Conservation (phyloP, 2,888 invertebrate genomes). For the Coecobrya sp. region DNA sequence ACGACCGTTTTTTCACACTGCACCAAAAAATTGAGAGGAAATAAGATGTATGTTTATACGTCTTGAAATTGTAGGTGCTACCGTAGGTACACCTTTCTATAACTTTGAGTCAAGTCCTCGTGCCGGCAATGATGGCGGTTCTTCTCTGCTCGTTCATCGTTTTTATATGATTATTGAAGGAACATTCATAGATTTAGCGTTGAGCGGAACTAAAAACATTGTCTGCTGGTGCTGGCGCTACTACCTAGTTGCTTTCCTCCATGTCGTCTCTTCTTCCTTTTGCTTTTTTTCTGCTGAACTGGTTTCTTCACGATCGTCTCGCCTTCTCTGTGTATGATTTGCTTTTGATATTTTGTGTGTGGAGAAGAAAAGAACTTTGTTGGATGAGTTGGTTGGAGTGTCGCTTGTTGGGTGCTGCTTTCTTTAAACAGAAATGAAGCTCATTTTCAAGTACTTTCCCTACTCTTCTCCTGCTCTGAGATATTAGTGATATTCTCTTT, state of each 20-base stretch:
- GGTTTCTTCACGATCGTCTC: conserved; percentile 19
- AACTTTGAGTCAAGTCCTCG: conserved; percentile 14
- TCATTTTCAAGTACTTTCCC: conserved; percentile 50
- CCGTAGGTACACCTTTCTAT: conserved; percentile 9
- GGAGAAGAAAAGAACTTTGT: not conserved
- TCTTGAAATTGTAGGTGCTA: not conserved
- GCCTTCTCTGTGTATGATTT: conserved; percentile 35
- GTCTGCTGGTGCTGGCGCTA: conserved; percentile 5
- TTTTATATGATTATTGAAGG: conserved; percentile 45
- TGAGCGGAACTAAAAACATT: conserved; percentile 42
- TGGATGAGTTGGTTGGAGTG: not conserved
- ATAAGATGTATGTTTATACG: not conserved
- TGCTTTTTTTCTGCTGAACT: conserved; percentile 13
- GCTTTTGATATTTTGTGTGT: conserved; percentile 57
- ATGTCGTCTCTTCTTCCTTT: conserved; percentile 30
- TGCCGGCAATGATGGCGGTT: conserved; percentile 20
- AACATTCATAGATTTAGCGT: conserved; percentile 12
- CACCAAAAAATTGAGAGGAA: conserved; percentile 22
- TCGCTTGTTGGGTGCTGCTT: conserved; percentile 38
- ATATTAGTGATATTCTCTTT: conserved; percentile 49
- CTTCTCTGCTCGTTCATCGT: conserved; percentile 37
- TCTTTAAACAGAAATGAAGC: conserved; percentile 37
- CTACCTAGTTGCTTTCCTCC: not conserved
- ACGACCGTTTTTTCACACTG: conserved; percentile 24
- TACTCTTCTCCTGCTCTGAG: conserved; percentile 10